Conservation (phyloP, 2,113 vertebrate species). For the Lampris incognitus region DNA sequence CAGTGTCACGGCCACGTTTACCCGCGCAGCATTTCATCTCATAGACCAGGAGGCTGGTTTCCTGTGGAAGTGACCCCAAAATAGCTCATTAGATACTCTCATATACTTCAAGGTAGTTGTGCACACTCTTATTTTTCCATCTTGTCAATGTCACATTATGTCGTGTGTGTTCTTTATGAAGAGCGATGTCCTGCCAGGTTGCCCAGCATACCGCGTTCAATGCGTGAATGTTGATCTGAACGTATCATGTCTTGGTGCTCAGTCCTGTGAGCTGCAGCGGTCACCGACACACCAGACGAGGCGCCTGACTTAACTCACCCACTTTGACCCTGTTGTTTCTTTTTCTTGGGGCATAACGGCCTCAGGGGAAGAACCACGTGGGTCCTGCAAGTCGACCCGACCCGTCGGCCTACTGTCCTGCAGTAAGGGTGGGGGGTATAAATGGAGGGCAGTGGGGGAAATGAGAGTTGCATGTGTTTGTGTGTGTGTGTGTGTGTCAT, state of each 20-base stretch:
- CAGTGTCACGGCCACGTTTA: too few species aligned
- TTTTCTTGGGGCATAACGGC: conserved; percentile 48
- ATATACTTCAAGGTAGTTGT: too few species aligned
- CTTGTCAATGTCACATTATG: too few species aligned
- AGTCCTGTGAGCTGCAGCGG: conserved; percentile 34
- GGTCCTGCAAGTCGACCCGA: conserved; percentile 82
- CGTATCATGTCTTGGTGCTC: conserved; percentile 18
- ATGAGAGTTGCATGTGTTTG: conserved; percentile 31
- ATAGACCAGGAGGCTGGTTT: too few species aligned
- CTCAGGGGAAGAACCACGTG: conserved; percentile 72
- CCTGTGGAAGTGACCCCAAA: too few species aligned
- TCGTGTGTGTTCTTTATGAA: background rate
- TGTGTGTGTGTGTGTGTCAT: conserved; percentile 34
- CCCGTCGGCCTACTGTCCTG: conserved; percentile 82
- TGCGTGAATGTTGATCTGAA: background rate
- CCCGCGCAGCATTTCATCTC: too few species aligned
- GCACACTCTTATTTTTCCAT: too few species aligned
- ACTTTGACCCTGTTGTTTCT: conserved; percentile 74
- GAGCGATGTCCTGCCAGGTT: background rate
- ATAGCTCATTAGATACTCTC: too few species aligned
- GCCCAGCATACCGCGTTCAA: too few species aligned
- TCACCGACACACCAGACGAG: conserved; percentile 19
- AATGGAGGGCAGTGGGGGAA: conserved; percentile 25
- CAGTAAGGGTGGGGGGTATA: conserved; percentile 69
- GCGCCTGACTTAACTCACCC: conserved; percentile 43